Conservation (phyloP, 2,797 vertebrate genomes). For the Halcyon leucocephala region DNA sequence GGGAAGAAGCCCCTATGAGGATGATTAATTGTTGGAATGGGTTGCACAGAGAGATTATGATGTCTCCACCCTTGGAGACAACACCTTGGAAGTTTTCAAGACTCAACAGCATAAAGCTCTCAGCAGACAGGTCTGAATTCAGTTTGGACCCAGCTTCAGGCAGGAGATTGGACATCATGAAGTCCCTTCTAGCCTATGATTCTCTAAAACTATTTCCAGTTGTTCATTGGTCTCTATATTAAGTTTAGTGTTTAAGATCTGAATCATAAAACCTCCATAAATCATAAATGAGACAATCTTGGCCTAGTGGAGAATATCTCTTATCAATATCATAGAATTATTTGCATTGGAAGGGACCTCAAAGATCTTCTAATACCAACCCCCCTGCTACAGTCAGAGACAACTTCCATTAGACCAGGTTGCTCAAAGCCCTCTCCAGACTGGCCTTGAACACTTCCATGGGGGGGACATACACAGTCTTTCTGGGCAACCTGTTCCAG, state of each 20-base stretch:
- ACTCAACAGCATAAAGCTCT: background rate
- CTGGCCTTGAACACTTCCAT: background rate
- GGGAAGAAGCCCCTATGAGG: background rate
- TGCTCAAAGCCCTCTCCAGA: background rate
- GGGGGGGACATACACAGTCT: background rate
- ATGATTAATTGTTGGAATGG: background rate
- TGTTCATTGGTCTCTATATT: background rate
- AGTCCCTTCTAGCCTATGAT: background rate
- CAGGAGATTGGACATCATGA: background rate
- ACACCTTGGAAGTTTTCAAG: background rate
- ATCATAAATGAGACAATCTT: background rate
- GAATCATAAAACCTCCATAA: background rate
- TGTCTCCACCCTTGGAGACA: background rate
- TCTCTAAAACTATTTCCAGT: background rate
- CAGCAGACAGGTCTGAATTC: background rate
- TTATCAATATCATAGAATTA: background rate
- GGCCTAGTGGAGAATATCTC: background rate
- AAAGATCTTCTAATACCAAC: no score
- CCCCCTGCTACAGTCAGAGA: no score
- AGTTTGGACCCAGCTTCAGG: background rate
- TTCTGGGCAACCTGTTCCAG: background rate
- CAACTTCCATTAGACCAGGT: background rate
- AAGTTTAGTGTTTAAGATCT: background rate
- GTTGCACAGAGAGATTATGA: background rate
- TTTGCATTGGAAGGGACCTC: no score